Percentiles rank a stretch among this genome's conserved stretches.
Conservation (phyloP, 2,888 invertebrate species). For the Cataglyphis cursor region DNA sequence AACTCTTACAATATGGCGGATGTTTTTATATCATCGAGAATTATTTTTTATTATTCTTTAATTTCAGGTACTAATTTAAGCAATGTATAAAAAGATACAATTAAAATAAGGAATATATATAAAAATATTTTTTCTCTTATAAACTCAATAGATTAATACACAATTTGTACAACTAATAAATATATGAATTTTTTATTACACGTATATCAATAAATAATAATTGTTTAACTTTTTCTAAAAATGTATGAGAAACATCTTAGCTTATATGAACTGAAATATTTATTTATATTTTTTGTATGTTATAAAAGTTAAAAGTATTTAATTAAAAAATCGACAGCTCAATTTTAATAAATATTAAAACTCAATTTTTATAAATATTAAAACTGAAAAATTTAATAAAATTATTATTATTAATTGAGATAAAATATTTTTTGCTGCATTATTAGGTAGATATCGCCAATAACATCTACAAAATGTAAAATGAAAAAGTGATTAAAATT, state of each 20-base stretch:
- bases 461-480: not conserved
- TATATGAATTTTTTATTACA: not conserved
- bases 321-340: not conserved
- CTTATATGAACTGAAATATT: not conserved
- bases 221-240: not conserved
- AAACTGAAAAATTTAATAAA: not conserved
- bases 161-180: not conserved
- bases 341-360: not conserved
- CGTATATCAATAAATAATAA: not conserved
- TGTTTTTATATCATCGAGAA: not conserved
- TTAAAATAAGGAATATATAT: not conserved
- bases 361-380: not conserved
- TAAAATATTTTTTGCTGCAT: not conserved
- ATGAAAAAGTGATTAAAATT: not conserved
- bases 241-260: not conserved
- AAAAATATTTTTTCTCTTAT: not conserved
- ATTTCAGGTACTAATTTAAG: not conserved
- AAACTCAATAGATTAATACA: not conserved
- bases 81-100: not conserved
- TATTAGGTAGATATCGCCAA: not conserved
- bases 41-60: slow-evolving; percentile 1
- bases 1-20: not conserved
- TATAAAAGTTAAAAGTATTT: not conserved
- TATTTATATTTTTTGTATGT: not conserved
- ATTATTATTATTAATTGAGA: not conserved